Base-by-base conservation (phyloP, 2,888 invertebrate genomes). In the Synanthedon formicaeformis region DNA sequence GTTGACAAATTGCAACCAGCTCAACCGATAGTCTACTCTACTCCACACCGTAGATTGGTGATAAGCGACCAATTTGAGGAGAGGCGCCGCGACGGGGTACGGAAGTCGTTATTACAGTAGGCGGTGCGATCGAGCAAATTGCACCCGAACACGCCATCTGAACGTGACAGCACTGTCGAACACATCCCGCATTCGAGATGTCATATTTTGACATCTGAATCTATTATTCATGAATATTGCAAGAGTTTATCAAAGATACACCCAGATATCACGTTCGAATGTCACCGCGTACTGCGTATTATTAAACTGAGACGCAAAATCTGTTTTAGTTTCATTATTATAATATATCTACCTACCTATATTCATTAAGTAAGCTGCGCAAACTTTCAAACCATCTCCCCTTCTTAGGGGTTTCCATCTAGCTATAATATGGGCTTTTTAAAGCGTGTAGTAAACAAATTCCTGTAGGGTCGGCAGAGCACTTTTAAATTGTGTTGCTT, bases 11-110 rank as follows among this genome's bases (percentile, higher is more conserved):
- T 81, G 77, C 79, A 69, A 75, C 69, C 74, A 66, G 75, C 73
- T 78, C 75, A 73, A 50, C 50, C 34, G 40, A 50, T 50, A 50
- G 34, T 50, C 50, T 49, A 49, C 14, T 50, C 50, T 49, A 49
- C 14, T 54, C 78, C 67, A 80, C 81, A 75, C 78, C 75, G 71
- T 80, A 86, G 86, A 86, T 86, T 81, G 80, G 85, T 84, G 86
- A 86, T 86, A 86, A 86, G 85, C 86, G 86, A 86, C 85, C 85
- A 86, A 86, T 86, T 86, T 82, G 78, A 83, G 85, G 82, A 85
- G 86, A 85, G 86, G 85, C 86, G 83, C 85, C 84, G 81, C 82
- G 82, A 76, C 83, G 75, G 79, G 83, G 84, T 81, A 81, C 85
- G 86, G 85, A 85, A 86, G 85, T 84, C 86, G 86, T 86, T 85